Evolutionary conservation across 64 coral and sea anemone genomes (phyloP), one percentile per base, ranked within the genome.

Genomic region (Actinia tenebrosa): DNA sequence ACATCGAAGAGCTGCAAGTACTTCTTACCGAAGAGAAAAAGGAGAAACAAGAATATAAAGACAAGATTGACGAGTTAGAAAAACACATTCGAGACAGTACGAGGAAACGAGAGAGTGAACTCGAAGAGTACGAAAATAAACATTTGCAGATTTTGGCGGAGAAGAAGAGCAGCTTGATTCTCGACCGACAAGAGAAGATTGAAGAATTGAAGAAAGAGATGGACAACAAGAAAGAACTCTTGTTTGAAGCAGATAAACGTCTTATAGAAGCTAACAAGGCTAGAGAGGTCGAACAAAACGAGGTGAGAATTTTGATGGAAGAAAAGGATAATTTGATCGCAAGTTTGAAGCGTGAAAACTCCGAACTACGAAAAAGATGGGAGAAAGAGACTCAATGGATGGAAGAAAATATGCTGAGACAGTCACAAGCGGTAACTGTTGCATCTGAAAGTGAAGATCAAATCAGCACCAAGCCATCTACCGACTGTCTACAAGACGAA

Each of bases 141-240:
- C 82, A 82, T 66, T 59, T 45, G 20, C 44, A 45, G 20, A 66
- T 92, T 88, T 53, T 84, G 16, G 45, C 44, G 1, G 66, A 88
- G 87, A 92, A 88, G 45, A 44, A 79, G 52, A 68, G 37, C 53
- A 81, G 77, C 10, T 64, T 80, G 46, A 88, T 44, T 23, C 86
- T 60, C 20, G 63, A 88, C 64, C 56, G 60, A 22, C 83, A 85
- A 27, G 54, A 92, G 46, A 64, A 85, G 72, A 78, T 84, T 16
- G 91, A 92, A 52, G 66, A 88, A 25, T 88, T 92, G 45, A 58
- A 88, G 75, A 84, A 61, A 50, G 79, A 92, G 59, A 45, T 92
- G 60, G 79, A 56, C 78, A 84, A 23, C 71, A 89, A 89, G 53
- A 88, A 92, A 61, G 71, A 84, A 14, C 56, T 84, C 18, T 60